Evolutionary conservation across 2,113 vertebrate species (phyloP).

Genomic region (Sylvia atricapilla): DNA sequence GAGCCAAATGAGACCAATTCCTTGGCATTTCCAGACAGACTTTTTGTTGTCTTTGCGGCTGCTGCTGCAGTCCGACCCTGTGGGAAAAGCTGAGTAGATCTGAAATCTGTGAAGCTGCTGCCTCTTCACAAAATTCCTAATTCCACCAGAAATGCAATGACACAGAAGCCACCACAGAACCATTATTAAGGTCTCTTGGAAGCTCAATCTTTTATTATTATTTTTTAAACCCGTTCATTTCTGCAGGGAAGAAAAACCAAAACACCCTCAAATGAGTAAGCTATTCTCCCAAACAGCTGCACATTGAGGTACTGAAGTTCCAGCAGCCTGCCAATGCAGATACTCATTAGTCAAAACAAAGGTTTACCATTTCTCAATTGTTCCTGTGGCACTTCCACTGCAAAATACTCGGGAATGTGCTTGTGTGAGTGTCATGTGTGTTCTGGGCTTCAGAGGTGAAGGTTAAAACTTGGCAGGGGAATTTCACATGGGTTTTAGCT

Average conservation of each 20-base stretch:
- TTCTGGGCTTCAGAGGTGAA: neutral
- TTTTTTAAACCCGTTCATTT: neutral
- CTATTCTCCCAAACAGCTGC: neutral
- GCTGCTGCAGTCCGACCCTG: neutral
- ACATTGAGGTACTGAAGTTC: neutral
- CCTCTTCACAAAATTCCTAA: neutral
- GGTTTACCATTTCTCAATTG: neutral
- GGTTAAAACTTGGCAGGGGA: neutral
- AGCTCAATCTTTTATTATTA: neutral
- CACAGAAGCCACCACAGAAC: neutral
- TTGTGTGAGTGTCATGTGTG: neutral
- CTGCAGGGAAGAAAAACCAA: neutral
- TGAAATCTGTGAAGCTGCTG: neutral
- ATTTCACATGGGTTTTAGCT: neutral
- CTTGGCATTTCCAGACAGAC: neutral
- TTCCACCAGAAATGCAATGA: neutral
- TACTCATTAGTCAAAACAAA: neutral
- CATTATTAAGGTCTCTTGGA: neutral
- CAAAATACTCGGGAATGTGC: fast-evolving
- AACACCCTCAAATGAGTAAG: neutral
- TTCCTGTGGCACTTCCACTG: neutral
- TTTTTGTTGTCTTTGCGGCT: neutral
- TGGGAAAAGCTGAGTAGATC: neutral
- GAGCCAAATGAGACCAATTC: neutral
- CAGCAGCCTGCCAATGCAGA: neutral